Evolutionary conservation across 2,113 vertebrate genomes (phyloP).

Genomic region (Lepus timidus): DNA sequence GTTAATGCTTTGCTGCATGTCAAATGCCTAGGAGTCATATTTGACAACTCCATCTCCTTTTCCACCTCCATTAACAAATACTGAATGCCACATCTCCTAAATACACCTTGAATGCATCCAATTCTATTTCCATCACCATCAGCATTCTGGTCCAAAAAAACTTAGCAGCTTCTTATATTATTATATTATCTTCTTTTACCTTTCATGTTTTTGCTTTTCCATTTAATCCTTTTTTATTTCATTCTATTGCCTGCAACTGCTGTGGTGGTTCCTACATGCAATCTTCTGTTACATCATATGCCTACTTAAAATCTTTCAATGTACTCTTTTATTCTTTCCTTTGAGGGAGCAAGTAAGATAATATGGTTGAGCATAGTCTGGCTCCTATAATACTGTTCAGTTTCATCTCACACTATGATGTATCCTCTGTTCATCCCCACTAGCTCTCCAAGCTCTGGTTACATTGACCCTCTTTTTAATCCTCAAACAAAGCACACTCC

Average conservation of each 20-base stretch:
- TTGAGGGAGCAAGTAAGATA: constrained; percentile 11
- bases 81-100: not conserved
- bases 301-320: constrained; percentile 25
- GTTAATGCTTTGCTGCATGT: not conserved
- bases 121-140: not conserved
- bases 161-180: not conserved
- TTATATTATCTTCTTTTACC: not conserved
- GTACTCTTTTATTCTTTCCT: not conserved
- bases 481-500: constrained; percentile 5
- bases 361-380: not conserved
- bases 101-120: not conserved
- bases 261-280: not conserved
- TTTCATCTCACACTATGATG: not conserved
- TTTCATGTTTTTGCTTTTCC: not conserved
- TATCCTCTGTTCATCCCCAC: no score
- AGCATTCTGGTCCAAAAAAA: not conserved
- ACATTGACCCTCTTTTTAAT: not conserved
- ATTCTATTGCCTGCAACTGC: not conserved
- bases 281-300: not conserved
- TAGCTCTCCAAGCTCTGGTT: not conserved
- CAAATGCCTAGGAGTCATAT: not conserved
- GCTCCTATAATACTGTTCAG: not conserved
- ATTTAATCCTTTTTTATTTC: not conserved
- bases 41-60: not conserved
- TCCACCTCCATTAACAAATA: not conserved